Base-by-base conservation (phyloP, 2,797 vertebrate genomes). In the Neosalanx taihuensis region DNA sequence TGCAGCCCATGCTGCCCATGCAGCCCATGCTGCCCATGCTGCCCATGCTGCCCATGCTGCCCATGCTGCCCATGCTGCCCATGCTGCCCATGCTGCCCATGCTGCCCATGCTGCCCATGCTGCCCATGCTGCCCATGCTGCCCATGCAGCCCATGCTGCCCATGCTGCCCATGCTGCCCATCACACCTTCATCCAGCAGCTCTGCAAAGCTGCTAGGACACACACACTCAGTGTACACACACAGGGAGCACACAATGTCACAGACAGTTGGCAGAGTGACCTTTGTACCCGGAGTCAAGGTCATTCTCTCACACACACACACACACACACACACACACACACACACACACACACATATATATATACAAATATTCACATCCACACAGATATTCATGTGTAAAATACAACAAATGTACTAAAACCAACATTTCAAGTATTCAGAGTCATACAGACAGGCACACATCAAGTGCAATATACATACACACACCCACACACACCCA, bases 251-350 rank as follows among this genome's bases (percentile, higher is more conserved):
- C 76, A 72, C 80, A 46, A 74, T 31, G 81, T 73, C 81, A 81
- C 49, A 89, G 86, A 88, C 87, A 90, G 88, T 91, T 91, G 89
- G 86, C 86, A 72, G 68, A 79, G 79, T 91, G 89, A 92, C 91
- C 90, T 79, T 79, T 64, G 33, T 75, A 81, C 82, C 79, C 68
- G 5, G 75, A 87, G 89, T 88, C 92, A 92, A 93, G 91, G 93
- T 93, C 89, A 92, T 83, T 84, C 56, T 72, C 78, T 74, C 69
- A 81, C 69, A 72, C 76, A 75, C 69, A 81, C 75, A 63, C 64
- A 64, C 41, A 71, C 29, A 51, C 80, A 77, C 73, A 76, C 76
- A 65, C 83, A 84, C 75, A 76, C 77, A 79, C 59, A 58, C 81
- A 73, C 70, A 75, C 80, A 74, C 72, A 75, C 72, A 66, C 82